phyloP scores from a whole-genome alignment of 2,888 invertebrate species.

The Rhamnusium bicolor region DNA sequence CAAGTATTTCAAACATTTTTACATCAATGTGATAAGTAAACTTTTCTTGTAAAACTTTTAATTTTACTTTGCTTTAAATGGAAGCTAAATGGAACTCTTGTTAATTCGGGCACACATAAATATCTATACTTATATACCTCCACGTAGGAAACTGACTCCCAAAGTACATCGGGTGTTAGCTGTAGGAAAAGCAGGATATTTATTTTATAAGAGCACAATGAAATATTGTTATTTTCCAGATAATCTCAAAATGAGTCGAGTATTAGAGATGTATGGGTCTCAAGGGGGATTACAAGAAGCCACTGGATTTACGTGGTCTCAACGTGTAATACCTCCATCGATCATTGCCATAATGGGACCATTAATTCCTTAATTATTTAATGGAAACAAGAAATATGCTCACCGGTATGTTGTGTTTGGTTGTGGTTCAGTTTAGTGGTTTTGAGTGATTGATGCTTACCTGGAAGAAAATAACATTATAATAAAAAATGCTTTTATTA shows the following conservation, averaged over 20 bases:
- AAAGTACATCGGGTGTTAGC: background rate
- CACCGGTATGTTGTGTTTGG: slow-evolving; percentile 13
- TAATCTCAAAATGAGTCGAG: slow-evolving; percentile 46
- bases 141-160: too few relatives aligned
- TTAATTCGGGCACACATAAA: background rate
- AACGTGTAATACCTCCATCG: slow-evolving; percentile 36
- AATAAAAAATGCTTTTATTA: background rate
- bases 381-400: slow-evolving; percentile 28
- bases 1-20: too few relatives aligned
- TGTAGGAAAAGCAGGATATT: slow-evolving; percentile 22
- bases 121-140: background rate
- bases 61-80: background rate
- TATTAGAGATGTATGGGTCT: slow-evolving; percentile 48
- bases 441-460: slow-evolving; percentile 16
- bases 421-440: background rate
- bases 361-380: slow-evolving; percentile 43
- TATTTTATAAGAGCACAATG: slow-evolving; percentile 38
- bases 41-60: background rate
- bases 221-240: slow-evolving; percentile 48
- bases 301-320: slow-evolving; percentile 39
- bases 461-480: background rate
- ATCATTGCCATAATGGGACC: slow-evolving; percentile 31
- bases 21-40: too few relatives aligned
- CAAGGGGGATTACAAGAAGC: slow-evolving; percentile 46
- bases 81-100: background rate